Base-by-base conservation (phyloP, 92 coral and sea anemone species). In the Bergia sp. region DNA sequence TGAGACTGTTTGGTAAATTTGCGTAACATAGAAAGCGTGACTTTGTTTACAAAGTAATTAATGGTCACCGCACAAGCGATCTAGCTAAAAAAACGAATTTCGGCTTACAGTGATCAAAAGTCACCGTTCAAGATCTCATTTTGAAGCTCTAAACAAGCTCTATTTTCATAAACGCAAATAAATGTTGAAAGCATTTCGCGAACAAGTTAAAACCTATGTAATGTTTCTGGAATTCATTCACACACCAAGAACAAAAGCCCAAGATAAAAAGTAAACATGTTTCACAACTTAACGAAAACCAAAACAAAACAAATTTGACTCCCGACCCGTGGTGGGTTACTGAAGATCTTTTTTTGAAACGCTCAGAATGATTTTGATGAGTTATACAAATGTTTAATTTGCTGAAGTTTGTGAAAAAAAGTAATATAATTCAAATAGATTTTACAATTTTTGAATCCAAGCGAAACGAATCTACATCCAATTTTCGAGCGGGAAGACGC, bases 281-380 rank as follows among this genome's bases (percentile, higher is more conserved):
- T 76, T 38, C 55, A 76, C 80, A 76, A 21, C 80, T n/a, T n/a
- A 67, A 67, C 74, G 36, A 12, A n/a, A 4, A 12, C 36, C 74
- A 67, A 12, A 67, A 67, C 74, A 12, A 12, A 67, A 67, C 74
- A 67, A 67, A 67, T 67, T 67, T 67, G 74, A 67, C 74, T 67
- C 74, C 74, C 74, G 74, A 67, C 74, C 74, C 74, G 74, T 67
- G 74, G 74, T 67, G 74, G 74, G 74, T 67, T 67, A 67, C 74
- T 67, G 74, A 67, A 67, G 74, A 67, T 67, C 74, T 67, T 67
- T 67, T 67, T 67, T 67, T 67, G 74, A 67, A 67, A 67, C 81
- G 81, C 81, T 77, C 81, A 77, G 58, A 77, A 42, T 77, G 57
- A 77, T 77, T 77, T n/a, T 42, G 81, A 77, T 77, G 40, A 77